Base-by-base conservation (phyloP, 2,113 vertebrate genomes). In the Galbula dea region DNA sequence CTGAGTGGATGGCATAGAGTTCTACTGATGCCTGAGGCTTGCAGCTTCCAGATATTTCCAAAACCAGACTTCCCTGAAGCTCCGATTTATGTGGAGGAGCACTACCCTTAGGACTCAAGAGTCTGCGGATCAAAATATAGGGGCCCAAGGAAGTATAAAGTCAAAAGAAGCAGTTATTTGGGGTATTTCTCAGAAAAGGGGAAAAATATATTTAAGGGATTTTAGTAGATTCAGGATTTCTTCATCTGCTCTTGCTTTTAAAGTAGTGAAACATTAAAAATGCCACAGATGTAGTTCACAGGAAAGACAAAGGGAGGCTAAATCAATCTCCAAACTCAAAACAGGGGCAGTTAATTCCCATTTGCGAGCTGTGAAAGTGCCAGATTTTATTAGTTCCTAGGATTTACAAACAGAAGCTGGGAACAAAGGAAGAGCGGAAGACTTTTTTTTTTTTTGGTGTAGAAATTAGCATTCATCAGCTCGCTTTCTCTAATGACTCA, bases 391-490 rank as follows among this genome's bases (percentile, higher is more conserved):
- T 96, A 73, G 91, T 96, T 92, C 55, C 68, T 73, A 87, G 87
- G 93, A 94, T 55, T 96, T 83, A 89, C 59, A 96, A 95, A 90
- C 46, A 97, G 85, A 96, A 96, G 73, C 89, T 95, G 80, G 95
- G 89, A 94, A 94, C 52, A 95, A 95, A 97, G 62, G 48, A 75
- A 92, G 87, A 73, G 81, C 41, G 26, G 29, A 94, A 88, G 83
- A 57, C 65, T 91, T 11, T 78, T 4, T 39, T 83, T 80, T 3
- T 41, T 84, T 94, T 84, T 95, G 37, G 82, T 66, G 54, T 86
- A 88, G 84, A 96, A 97, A 92, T 87, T 84, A 92, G 89, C 83
- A 83, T 91, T 96, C 73, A 95, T 95, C 86, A 95, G 65, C 85
- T 89, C 83, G 59, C 81, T 92, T 90, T 92, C 66, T 78, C 49